Evolutionary conservation across 2,888 invertebrate genomes (phyloP).

Genomic region (Dryomyza anilis): DNA sequence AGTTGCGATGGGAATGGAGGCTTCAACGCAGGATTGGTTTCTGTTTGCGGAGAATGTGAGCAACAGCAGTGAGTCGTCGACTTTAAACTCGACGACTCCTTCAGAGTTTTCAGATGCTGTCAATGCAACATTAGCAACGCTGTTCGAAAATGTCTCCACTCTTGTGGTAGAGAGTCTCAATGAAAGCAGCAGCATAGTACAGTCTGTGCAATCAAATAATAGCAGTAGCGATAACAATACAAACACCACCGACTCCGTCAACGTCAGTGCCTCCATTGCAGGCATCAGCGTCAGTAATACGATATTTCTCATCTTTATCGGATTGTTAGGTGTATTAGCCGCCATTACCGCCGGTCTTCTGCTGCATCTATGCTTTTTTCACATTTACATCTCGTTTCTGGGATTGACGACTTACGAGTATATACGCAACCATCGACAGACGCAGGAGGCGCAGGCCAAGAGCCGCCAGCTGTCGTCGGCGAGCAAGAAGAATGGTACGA

Average conservation of each 20-base stretch:
- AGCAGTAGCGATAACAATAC: not conserved
- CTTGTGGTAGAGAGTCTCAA: not conserved
- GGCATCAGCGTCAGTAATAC: slow-evolving; percentile 65
- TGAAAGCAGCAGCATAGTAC: not conserved
- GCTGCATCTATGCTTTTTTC: slow-evolving; percentile 85
- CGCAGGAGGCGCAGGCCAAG: slow-evolving; percentile 51
- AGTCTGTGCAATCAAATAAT: not conserved
- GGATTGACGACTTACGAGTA: slow-evolving; percentile 92
- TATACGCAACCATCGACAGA: slow-evolving; percentile 66
- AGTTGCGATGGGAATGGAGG: not conserved
- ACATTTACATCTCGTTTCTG: slow-evolving; percentile 82
- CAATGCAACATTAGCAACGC: slow-evolving; percentile 17
- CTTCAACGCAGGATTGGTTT: not conserved
- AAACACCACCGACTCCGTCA: slow-evolving; percentile 60
- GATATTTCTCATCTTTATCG: slow-evolving; percentile 67
- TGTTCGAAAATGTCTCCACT: slow-evolving; percentile 16
- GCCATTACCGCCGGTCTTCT: slow-evolving; percentile 77
- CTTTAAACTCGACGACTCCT: too few species aligned
- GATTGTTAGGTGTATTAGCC: slow-evolving; percentile 72
- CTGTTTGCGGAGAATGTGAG: slow-evolving; percentile 9
- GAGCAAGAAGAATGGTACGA: not conserved
- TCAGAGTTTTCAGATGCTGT: slow-evolving; percentile 17
- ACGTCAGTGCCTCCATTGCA: slow-evolving; percentile 37
- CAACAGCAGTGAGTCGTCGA: not conserved
- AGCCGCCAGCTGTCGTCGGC: slow-evolving; percentile 30